Conservation (phyloP, 2,797 vertebrate genomes). For the Balearica regulorum region DNA sequence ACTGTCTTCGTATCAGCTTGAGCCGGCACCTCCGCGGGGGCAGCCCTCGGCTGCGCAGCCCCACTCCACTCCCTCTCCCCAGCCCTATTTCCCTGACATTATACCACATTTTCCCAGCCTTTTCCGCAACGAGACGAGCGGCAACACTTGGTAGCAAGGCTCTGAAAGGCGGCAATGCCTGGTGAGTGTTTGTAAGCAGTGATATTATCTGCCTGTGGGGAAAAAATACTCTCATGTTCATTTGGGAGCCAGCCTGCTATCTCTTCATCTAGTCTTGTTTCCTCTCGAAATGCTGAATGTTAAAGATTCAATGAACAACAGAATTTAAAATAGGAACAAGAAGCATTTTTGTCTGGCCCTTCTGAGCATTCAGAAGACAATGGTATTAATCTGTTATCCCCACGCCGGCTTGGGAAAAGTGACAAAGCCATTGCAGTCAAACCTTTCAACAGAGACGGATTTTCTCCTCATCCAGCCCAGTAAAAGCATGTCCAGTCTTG, state of each 20-base stretch:
- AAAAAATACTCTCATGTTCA: not conserved
- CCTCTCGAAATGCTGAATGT: conserved; percentile 8
- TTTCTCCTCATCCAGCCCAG: not conserved
- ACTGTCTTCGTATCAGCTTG: not conserved
- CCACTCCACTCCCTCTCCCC: not conserved
- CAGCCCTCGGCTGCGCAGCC: not conserved
- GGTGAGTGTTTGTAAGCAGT: not conserved
- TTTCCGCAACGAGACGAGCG: rapidly evolving
- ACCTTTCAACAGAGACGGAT: not conserved
- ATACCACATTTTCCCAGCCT: not conserved
- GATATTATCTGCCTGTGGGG: not conserved
- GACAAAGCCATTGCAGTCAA: conserved; percentile 5
- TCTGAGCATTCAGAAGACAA: conserved; percentile 18
- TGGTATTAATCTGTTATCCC: not conserved
- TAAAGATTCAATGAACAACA: conserved; percentile 5
- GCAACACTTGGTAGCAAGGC: rapidly evolving
- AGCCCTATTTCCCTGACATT: not conserved
- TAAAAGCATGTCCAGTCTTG: not conserved
- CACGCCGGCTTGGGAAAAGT: not conserved
- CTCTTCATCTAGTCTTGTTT: conserved; percentile 16
- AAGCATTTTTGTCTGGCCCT: conserved; percentile 27
- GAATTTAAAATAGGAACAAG: conserved; percentile 41
- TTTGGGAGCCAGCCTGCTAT: not conserved
- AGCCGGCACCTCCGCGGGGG: not conserved
- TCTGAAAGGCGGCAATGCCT: not conserved